These are phyloP conservation scores for Balearica regulorum DNA, from an alignment of 2,797 vertebrate species.

Conservation along the genomic window DNA sequence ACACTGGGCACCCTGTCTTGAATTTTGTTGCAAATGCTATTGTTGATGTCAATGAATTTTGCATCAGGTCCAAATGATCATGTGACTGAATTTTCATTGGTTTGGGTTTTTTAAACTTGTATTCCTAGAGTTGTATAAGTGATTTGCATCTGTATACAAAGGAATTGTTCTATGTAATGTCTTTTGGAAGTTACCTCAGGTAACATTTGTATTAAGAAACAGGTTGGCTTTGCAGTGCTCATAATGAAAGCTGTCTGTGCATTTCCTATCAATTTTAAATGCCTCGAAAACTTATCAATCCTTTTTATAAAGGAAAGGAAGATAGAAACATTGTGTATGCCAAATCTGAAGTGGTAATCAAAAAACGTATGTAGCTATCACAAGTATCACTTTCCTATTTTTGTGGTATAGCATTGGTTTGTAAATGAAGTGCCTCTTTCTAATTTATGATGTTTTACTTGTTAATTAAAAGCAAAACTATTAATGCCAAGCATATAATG, in stretches of 20 bases:
- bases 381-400: not conserved
- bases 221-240: not conserved
- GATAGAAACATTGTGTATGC: not conserved
- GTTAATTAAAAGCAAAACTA: not conserved
- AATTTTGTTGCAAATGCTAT: not conserved
- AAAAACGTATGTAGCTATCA: not conserved
- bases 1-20: not conserved
- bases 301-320: not conserved
- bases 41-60: not conserved
- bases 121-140: not conserved
- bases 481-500: not conserved
- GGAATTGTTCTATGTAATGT: not conserved
- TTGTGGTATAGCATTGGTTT: not conserved
- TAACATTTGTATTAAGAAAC: not conserved
- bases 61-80: not conserved
- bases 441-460: not conserved
- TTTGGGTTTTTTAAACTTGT: rapidly evolving
- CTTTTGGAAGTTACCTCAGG: not conserved
- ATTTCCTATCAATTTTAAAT: not conserved
- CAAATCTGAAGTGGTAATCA: not conserved
- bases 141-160: not conserved
- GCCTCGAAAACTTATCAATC: not conserved
- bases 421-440: not conserved
- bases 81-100: not conserved
- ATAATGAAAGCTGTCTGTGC: not conserved